These are phyloP conservation scores for Chaetoderma sp. DNA, from an alignment of 2,888 invertebrate species.

Conservation along the genomic window DNA sequence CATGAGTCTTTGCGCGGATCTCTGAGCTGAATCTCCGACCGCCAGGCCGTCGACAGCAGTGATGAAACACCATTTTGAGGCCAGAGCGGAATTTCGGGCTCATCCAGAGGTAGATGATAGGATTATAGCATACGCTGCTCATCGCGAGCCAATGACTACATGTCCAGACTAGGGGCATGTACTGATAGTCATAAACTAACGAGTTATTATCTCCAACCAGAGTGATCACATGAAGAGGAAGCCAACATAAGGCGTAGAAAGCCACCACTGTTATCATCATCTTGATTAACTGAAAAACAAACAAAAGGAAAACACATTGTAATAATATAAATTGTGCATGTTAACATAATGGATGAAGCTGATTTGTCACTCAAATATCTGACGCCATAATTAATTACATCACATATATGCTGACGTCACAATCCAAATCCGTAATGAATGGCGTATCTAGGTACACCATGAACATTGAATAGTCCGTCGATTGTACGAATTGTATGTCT, in stretches of 20 bases:
- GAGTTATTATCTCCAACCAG: conserved; percentile 44
- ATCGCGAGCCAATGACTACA: conserved; percentile 50
- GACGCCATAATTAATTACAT: too few species aligned
- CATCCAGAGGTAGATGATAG: conserved; percentile 49
- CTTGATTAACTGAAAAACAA: conserved; percentile 43
- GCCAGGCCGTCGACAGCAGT: neutral
- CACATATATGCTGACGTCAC: too few species aligned
- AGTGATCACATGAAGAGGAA: conserved; percentile 46
- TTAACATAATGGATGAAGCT: too few species aligned
- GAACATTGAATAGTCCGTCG: too few species aligned
- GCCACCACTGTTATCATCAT: conserved; percentile 53
- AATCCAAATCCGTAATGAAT: too few species aligned
- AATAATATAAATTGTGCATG: too few species aligned
- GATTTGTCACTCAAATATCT: too few species aligned
- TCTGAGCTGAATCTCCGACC: neutral
- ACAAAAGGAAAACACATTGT: conserved; percentile 33
- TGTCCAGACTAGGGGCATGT: conserved; percentile 45
- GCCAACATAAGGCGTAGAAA: conserved; percentile 50
- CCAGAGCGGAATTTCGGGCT: conserved; percentile 50
- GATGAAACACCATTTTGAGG: conserved; percentile 35
- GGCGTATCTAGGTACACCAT: too few species aligned
- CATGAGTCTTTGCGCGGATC: too few species aligned
- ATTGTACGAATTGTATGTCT: too few species aligned
- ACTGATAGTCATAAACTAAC: conserved; percentile 40
- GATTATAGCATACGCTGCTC: conserved; percentile 51